phyloP scores from a whole-genome alignment of 2,113 vertebrate species.

The Bos javanicus region DNA sequence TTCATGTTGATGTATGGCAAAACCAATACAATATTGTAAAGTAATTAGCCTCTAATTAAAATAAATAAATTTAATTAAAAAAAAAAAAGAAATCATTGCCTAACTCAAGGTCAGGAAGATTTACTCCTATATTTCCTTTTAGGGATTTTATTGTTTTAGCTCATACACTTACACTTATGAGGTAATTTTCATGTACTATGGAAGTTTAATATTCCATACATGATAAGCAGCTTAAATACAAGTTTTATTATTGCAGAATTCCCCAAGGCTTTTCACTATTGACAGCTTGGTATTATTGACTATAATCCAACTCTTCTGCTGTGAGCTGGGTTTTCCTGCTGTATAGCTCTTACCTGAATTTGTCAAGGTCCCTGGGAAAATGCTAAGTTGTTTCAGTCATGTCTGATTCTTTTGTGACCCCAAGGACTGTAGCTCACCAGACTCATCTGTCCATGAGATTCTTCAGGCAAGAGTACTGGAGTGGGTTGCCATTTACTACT shows the following conservation, averaged over 20 bases:
- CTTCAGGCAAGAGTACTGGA: neutral
- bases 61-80: too few relatives aligned
- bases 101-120: neutral
- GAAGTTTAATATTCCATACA: neutral
- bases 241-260: neutral
- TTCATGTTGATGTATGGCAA: too few relatives aligned
- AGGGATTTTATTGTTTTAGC: neutral
- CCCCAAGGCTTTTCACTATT: neutral
- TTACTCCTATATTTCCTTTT: neutral
- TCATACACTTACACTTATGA: neutral
- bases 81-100: neutral
- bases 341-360: neutral
- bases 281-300: neutral
- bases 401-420: neutral
- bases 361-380: neutral
- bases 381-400: neutral
- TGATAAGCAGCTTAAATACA: neutral
- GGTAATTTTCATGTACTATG: neutral
- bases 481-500: neutral
- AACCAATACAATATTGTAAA: too few relatives aligned
- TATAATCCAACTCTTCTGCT: neutral
- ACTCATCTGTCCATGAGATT: neutral
- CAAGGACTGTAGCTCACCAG: neutral
- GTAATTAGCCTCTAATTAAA: too few relatives aligned
- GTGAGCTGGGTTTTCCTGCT: neutral